Conservation (phyloP, 2,797 vertebrate genomes). For the Tiaroga cobitis region DNA sequence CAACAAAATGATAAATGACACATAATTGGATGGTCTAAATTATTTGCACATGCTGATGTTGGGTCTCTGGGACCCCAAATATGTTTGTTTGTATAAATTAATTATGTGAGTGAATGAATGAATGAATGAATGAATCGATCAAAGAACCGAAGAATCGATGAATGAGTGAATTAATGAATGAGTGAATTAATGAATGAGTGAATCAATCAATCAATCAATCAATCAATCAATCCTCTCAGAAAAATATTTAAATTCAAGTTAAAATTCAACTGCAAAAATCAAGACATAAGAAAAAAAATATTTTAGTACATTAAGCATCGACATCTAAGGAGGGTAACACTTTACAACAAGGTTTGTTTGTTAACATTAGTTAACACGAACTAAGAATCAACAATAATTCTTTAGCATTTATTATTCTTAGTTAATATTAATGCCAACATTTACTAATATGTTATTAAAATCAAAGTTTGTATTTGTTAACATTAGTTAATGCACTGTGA, state of each 20-base stretch:
- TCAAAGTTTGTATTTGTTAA: too few species aligned
- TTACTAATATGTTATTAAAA: too few species aligned
- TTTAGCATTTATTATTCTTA: too few species aligned
- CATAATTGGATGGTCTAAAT: background rate
- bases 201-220: too few species aligned
- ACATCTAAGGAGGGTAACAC: background rate
- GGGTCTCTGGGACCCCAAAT: too few species aligned
- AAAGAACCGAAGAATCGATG: accelerated
- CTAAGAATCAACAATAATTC: too few species aligned
- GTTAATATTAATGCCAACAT: too few species aligned
- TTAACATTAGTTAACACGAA: too few species aligned
- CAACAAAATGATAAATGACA: background rate
- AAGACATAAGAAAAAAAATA: background rate
- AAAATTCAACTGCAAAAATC: background rate
- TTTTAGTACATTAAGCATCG: background rate
- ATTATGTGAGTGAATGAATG: background rate
- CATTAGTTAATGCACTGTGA: too few species aligned
- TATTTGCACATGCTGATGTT: background rate
- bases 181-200: background rate
- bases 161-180: background rate
- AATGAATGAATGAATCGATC: background rate
- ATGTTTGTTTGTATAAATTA: background rate
- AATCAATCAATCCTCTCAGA: too few species aligned
- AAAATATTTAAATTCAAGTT: background rate
- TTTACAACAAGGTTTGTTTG: too few species aligned